Evolutionary conservation across 2,888 invertebrate genomes (phyloP).

Genomic region (Rhogogaster chlorosoma): DNA sequence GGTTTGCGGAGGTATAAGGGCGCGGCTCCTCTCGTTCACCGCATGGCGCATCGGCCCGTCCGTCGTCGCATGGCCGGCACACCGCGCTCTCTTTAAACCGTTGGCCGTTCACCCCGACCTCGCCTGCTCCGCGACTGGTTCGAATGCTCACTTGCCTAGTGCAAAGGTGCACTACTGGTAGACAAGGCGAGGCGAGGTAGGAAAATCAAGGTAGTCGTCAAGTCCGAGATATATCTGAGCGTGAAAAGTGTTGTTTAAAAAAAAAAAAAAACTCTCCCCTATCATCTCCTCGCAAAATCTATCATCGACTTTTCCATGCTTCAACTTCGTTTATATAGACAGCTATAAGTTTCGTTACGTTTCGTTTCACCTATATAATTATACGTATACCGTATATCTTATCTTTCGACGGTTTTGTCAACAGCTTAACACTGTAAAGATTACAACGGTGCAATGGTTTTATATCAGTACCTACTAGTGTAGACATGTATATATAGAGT

Average conservation of each 20-base stretch:
- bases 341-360: not conserved
- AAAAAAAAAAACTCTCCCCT: no score
- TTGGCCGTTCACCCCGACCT: conserved; percentile 78
- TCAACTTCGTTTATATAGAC: not conserved
- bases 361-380: not conserved
- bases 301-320: not conserved
- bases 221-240: conserved; percentile 3
- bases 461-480: not conserved
- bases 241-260: not conserved
- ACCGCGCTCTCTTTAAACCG: conserved; percentile 75
- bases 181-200: not conserved
- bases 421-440: not conserved
- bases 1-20: conserved; percentile 51
- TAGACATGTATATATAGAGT: no score
- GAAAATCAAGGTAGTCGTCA: conserved; percentile 8
- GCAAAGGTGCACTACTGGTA: conserved; percentile 73
- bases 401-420: not conserved
- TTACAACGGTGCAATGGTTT: not conserved
- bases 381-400: not conserved
- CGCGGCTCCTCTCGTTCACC: conserved; percentile 56
- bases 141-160: conserved; percentile 69
- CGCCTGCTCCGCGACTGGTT: conserved; percentile 73
- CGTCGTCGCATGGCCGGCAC: conserved; percentile 57
- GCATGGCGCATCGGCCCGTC: conserved; percentile 71
- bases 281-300: no score